phyloP scores from a whole-genome alignment of 1,140 invertebrate genomes.

The Bombus waltoni region DNA sequence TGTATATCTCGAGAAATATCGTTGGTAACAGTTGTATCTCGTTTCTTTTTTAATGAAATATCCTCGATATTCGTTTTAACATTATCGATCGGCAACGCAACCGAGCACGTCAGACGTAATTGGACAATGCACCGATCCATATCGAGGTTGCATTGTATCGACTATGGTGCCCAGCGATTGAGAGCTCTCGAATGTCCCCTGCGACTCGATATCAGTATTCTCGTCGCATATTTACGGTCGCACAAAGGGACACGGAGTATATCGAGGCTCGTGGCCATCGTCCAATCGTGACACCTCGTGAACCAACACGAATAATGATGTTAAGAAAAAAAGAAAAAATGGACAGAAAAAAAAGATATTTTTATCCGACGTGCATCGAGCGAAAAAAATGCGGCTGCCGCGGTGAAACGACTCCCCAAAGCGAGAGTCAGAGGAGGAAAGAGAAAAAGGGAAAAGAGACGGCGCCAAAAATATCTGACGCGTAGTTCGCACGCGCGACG shows the following conservation, averaged over 20 bases:
- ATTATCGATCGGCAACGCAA: constrained; percentile 19
- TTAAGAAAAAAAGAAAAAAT: background rate
- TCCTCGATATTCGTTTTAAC: constrained; percentile 3
- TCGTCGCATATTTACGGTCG: constrained; percentile 1
- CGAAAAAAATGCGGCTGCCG: constrained; percentile 45
- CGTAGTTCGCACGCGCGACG: constrained; percentile 8
- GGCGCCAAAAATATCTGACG: constrained; percentile 65
- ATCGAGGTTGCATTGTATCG: constrained; percentile 54
- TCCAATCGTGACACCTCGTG: background rate
- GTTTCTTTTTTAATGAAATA: background rate
- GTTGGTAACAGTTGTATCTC: no score
- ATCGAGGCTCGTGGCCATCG: background rate
- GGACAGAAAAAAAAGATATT: constrained; percentile 15
- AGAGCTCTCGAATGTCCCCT: constrained; percentile 47
- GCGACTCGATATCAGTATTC: constrained; percentile 53
- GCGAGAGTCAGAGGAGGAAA: background rate
- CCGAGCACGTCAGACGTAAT: constrained; percentile 35
- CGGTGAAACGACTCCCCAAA: background rate
- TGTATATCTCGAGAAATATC: background rate
- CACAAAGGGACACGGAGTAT: background rate
- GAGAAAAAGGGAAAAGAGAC: constrained; percentile 27
- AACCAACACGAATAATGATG: constrained; percentile 12
- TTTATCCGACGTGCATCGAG: constrained; percentile 18
- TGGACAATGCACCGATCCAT: constrained; percentile 58
- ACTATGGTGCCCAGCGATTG: constrained; percentile 35